Conservation (phyloP, 2,797 vertebrate genomes). For the Scyliorhinus canicula region DNA sequence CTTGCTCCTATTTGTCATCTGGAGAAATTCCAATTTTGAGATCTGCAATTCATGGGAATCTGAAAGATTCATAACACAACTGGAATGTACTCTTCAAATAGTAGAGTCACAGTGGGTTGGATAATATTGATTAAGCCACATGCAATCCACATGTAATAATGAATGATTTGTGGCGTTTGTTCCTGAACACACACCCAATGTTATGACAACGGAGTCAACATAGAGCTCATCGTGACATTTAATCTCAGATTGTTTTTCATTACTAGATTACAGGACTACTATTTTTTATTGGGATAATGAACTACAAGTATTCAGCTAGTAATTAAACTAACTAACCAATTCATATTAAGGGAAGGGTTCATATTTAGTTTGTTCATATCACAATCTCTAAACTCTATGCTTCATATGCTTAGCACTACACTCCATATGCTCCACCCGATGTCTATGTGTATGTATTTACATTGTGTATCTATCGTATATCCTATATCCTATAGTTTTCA, state of each 20-base stretch:
- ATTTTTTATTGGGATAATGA: not conserved
- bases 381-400: too few relatives aligned
- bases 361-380: not conserved
- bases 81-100: not conserved
- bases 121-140: slow-evolving; percentile 6
- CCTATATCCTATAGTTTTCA: too few relatives aligned
- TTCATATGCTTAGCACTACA: too few relatives aligned
- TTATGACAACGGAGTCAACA: not conserved
- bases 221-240: not conserved
- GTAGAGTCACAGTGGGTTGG: not conserved
- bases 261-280: not conserved
- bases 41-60: not conserved
- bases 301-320: not conserved
- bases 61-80: not conserved
- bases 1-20: slow-evolving; percentile 6
- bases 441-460: too few relatives aligned
- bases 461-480: too few relatives aligned
- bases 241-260: not conserved
- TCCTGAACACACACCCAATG: not conserved
- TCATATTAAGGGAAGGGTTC: not conserved
- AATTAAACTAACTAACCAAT: not conserved
- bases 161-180: not conserved
- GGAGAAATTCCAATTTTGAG: not conserved
- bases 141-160: not conserved
- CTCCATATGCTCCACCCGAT: too few relatives aligned